Conservation (phyloP, 2,888 invertebrate species). For the Micoletzkya japonica region DNA sequence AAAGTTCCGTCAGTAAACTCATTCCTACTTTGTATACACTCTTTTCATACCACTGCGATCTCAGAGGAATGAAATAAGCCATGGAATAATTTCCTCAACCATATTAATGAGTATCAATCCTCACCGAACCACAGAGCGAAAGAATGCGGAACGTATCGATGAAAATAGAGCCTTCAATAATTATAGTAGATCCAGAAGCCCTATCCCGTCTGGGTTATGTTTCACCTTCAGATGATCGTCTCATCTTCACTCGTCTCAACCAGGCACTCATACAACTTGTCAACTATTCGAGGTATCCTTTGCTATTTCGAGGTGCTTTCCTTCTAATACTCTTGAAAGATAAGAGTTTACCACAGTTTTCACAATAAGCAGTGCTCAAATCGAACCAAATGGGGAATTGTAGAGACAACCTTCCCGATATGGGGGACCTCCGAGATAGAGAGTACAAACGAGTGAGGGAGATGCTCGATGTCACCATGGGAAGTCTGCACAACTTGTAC, state of each 20-base stretch:
- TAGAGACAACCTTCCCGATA: constrained; percentile 30
- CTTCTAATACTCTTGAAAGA: background rate
- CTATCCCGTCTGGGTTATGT: background rate
- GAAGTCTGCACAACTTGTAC: constrained; percentile 45
- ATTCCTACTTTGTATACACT: too few relatives aligned
- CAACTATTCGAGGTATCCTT: constrained; percentile 52
- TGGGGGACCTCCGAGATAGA: constrained; percentile 33
- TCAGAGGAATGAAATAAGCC: too few relatives aligned
- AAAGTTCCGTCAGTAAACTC: too few relatives aligned
- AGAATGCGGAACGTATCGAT: too few relatives aligned
- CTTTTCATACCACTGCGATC: too few relatives aligned
- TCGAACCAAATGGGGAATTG: too few relatives aligned
- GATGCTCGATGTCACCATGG: constrained; percentile 48
- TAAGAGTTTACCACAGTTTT: background rate
- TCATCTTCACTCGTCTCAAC: constrained; percentile 58
- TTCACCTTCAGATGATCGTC: constrained; percentile 41
- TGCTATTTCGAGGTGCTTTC: background rate
- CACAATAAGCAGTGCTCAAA: background rate
- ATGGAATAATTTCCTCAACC: too few relatives aligned
- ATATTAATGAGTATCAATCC: too few relatives aligned
- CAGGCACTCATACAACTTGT: constrained; percentile 58
- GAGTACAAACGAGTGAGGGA: constrained; percentile 42
- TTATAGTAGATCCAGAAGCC: too few relatives aligned
- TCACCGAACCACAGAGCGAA: too few relatives aligned
- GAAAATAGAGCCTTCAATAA: too few relatives aligned